Evolutionary conservation across 2,113 vertebrate genomes (phyloP).

Genomic region (Carassius auratus): DNA sequence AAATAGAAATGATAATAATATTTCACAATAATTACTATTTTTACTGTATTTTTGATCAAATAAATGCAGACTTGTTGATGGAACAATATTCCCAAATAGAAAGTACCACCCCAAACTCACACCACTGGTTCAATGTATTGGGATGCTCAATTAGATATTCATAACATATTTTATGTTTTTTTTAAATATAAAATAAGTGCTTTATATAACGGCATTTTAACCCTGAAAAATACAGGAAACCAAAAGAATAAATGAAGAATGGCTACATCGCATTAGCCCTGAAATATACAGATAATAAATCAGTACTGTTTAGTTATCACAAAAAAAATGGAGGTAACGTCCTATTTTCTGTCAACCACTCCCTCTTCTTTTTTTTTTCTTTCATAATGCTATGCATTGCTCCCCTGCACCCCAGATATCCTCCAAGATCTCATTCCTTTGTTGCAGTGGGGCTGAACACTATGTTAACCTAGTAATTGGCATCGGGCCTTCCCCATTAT

Average conservation of each 20-base stretch:
- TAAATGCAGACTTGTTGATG: neutral
- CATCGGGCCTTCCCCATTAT: constrained; percentile 98
- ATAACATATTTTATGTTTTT: neutral
- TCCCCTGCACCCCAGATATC: constrained; percentile 80
- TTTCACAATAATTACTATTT: neutral
- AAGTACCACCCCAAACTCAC: neutral
- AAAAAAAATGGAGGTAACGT: constrained; percentile 68
- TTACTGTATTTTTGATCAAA: neutral
- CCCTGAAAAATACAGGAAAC: neutral
- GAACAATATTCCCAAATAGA: neutral
- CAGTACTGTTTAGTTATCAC: constrained; percentile 68
- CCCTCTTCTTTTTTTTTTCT: constrained; percentile 54
- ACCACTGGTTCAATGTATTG: neutral
- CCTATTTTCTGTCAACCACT: constrained; percentile 53
- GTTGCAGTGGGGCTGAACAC: constrained; percentile 97
- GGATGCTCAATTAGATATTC: neutral
- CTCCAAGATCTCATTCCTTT: constrained; percentile 90
- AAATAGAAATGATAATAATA: neutral
- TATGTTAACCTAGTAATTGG: constrained; percentile 99
- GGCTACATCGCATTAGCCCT: neutral
- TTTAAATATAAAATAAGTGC: neutral
- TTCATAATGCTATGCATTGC: constrained; percentile 82
- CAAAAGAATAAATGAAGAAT: neutral
- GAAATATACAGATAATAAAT: neutral
- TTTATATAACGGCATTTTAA: neutral